Evolutionary conservation across 2,888 invertebrate species (phyloP).

Genomic region (Hydrotaea diabolus): DNA sequence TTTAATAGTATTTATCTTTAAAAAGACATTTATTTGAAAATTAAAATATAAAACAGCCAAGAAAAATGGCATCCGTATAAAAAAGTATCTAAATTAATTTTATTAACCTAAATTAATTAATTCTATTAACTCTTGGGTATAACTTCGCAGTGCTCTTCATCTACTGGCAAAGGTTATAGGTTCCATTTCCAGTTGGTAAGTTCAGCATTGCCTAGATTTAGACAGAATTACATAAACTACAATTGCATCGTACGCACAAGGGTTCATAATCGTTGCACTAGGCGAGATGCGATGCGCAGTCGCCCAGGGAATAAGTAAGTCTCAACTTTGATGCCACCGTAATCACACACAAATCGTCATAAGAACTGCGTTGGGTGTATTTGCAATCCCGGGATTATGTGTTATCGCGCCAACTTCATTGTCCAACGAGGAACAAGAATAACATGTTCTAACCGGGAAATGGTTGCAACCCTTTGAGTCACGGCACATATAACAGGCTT

Average conservation of each 20-base stretch:
- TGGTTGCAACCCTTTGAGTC: conserved; percentile 72
- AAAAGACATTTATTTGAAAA: no score
- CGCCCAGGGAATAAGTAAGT: conserved; percentile 73
- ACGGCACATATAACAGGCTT: conserved; percentile 74
- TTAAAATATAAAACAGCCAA: neutral
- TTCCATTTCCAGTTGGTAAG: neutral
- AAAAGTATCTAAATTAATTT: neutral
- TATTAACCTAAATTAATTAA: no score
- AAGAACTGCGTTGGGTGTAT: conserved; percentile 70
- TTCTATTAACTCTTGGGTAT: neutral
- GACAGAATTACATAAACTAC: conserved; percentile 74
- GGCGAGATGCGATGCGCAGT: conserved; percentile 72
- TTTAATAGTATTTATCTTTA: no score
- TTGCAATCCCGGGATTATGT: conserved; percentile 62
- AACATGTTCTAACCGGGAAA: conserved; percentile 74
- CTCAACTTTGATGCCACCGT: conserved; percentile 72
- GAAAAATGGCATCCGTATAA: neutral
- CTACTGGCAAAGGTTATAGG: neutral
- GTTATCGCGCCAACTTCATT: conserved; percentile 72
- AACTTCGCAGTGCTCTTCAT: neutral
- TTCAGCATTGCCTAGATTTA: neutral
- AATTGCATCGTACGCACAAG: conserved; percentile 76
- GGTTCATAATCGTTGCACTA: conserved; percentile 76
- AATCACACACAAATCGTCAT: conserved; percentile 75
- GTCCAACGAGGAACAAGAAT: conserved; percentile 75